Base-by-base conservation (phyloP, 2,113 vertebrate genomes). In the Microcebus jonahi region DNA sequence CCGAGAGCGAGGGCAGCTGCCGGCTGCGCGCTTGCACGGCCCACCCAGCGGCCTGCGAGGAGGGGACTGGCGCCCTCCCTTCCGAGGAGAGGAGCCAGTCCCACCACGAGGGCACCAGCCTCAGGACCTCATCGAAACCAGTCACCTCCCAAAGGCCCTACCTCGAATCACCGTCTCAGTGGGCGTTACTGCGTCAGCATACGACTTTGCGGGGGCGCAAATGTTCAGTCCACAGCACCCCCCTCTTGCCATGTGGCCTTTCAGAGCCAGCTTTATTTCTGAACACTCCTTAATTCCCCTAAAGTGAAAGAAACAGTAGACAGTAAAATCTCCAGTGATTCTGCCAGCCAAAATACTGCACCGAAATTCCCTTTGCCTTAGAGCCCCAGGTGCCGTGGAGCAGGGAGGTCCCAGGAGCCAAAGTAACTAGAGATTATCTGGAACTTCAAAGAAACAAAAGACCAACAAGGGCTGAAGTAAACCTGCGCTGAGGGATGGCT, bases 361-460 rank as follows among this genome's bases (percentile, higher is more conserved):
- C 27, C 81, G 53, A 85, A 45, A 42, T 80, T 31, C 39, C 45
- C 23, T 34, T 57, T 31, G 25, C 27, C 36, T 70, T 59, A 55
- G 31, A 18, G 20, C 14, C 11, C 25, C 11, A 45, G 50, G 50
- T 17, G 29, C 31, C 91, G 36, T 50, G 53, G 10, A 7, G 17
- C n/a, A 39, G 31, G 17, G 2, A 14, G 17, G 18, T 71, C 59
- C 53, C 34, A n/a, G 53, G 59, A 79, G 15, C 88, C 23, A 77
- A 65, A 94, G 45, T 29, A 59, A 29, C 2, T 39, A 45, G 8
- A 71, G 20, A 25, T 53, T 75, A 31, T 23, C 2, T 8, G 8
- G 65, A 83, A 91, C 36, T 57, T 88, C 59, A 79, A 71, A 97
- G 77, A 93, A 50, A 45, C 15, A n/a, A 45, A 55, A 18, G 21